Conservation (phyloP, 2,888 invertebrate species). For the Phymatocera aterrima region DNA sequence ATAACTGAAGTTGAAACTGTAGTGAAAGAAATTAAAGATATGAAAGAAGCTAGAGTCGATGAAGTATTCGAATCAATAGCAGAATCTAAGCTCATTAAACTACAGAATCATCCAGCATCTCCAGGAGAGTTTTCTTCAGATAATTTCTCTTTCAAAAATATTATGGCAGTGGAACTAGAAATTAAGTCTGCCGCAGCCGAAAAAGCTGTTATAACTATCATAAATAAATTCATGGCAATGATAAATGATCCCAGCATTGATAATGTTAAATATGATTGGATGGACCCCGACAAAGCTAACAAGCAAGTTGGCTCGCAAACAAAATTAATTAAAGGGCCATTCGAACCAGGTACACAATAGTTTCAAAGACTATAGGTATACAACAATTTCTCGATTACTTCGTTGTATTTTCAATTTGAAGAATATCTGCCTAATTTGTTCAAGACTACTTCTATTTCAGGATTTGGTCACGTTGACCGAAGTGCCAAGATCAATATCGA, state of each 20-base stretch:
- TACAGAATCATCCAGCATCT: conserved; percentile 80
- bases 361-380: conserved; percentile 29
- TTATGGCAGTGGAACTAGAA: conserved; percentile 77
- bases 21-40: conserved; percentile 83
- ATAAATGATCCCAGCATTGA: conserved; percentile 79
- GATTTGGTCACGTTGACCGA: conserved; percentile 81
- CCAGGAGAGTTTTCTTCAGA: conserved; percentile 80
- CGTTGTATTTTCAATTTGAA: background rate
- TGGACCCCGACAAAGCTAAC: conserved; percentile 79
- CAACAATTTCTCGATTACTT: background rate
- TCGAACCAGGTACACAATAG: conserved; percentile 77
- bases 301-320: conserved; percentile 80
- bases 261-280: conserved; percentile 80
- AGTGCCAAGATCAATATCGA: conserved; percentile 78
- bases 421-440: background rate
- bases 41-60: conserved; percentile 86
- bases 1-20: conserved; percentile 82
- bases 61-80: conserved; percentile 81
- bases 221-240: conserved; percentile 84
- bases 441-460: conserved; percentile 65
- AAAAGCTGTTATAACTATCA: conserved; percentile 85
- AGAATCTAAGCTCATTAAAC: conserved; percentile 79
- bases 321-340: conserved; percentile 73
- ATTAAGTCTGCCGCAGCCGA: conserved; percentile 83
- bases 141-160: conserved; percentile 78